Conservation (phyloP, 2,113 vertebrate species). For the Calyptomena viridis region DNA sequence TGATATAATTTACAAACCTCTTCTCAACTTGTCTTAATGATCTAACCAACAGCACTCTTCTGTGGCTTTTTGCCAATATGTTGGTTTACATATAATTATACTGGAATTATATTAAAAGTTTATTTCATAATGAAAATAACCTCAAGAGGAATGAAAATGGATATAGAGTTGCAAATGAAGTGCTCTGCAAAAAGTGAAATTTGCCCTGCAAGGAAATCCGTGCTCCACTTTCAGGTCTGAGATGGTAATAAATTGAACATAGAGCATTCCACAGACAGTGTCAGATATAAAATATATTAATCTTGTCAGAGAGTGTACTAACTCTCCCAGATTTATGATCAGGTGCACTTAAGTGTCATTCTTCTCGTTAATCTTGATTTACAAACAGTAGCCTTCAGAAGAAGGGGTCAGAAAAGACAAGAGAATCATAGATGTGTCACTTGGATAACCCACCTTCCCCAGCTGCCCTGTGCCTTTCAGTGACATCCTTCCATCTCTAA, state of each 20-base stretch:
- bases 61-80: background rate
- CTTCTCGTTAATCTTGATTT: constrained; percentile 72
- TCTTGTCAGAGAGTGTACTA: constrained; percentile 57
- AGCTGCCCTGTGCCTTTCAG: background rate
- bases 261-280: constrained; percentile 6
- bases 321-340: constrained; percentile 63
- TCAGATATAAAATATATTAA: constrained; percentile 56
- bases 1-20: background rate
- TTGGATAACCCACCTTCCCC: constrained; percentile 28
- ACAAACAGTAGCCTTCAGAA: constrained; percentile 58
- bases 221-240: background rate
- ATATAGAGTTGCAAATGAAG: background rate
- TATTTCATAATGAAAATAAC: background rate
- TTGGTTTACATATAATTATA: background rate
- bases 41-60: background rate
- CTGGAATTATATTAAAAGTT: background rate
- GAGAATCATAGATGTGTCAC: background rate
- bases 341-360: constrained; percentile 51
- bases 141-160: background rate
- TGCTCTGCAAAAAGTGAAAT: background rate
- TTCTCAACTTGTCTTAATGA: background rate
- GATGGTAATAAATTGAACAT: constrained; percentile 19
- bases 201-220: background rate
- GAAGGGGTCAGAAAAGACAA: constrained; percentile 28
- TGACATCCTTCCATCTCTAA: constrained; percentile 59